A percentile compares a stretch with the other conserved stretches of the same genome.
Conservation (phyloP, 2,797 vertebrate genomes). For the Parambassis ranga region DNA sequence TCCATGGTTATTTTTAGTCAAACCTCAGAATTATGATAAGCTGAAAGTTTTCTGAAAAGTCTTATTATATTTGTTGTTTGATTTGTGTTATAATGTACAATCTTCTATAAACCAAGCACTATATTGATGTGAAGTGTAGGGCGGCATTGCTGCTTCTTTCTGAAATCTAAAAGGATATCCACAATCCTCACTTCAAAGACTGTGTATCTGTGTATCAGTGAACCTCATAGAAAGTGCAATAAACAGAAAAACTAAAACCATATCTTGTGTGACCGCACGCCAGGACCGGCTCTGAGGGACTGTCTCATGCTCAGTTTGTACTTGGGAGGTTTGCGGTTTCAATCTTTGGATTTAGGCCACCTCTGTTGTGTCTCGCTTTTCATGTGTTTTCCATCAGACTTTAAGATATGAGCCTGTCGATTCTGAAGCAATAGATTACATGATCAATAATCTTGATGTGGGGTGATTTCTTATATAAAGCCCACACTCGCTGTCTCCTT, state of each 20-base stretch:
- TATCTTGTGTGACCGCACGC: no score
- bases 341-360: background rate
- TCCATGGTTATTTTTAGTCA: constrained; percentile 23
- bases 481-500: background rate
- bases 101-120: no score
- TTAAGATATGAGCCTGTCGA: background rate
- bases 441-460: background rate
- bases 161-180: no score
- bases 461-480: background rate
- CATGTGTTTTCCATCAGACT: background rate
- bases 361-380: background rate
- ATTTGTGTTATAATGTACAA: no score
- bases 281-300: no score
- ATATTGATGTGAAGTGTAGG: no score
- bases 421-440: background rate
- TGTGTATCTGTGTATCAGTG: background rate
- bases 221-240: no score
- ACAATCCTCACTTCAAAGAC: background rate
- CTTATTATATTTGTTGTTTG: background rate
- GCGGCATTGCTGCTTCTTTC: no score
- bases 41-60: background rate
- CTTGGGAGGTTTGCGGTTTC: background rate
- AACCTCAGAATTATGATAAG: background rate
- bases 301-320: background rate
- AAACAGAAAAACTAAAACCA: background rate